Conservation (phyloP, 2,888 invertebrate species). For the Apamea anceps region DNA sequence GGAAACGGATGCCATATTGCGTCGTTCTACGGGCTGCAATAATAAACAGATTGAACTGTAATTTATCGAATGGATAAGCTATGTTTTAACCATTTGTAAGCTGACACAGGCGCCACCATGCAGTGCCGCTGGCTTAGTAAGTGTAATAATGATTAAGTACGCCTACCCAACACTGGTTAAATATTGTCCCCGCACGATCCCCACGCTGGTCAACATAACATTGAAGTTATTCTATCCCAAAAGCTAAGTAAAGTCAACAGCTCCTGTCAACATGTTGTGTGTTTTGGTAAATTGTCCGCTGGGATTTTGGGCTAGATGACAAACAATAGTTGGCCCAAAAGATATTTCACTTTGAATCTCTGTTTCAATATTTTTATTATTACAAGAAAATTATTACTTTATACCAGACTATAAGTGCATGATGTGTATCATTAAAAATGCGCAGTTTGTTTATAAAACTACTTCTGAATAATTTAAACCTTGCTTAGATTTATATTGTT, state of each 20-base stretch:
- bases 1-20: background rate
- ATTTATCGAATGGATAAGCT: background rate
- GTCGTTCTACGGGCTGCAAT: background rate
- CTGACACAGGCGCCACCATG: background rate
- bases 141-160: background rate
- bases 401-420: background rate
- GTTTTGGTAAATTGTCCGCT: slow-evolving; percentile 13
- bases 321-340: slow-evolving; percentile 14
- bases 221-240: slow-evolving; percentile 1
- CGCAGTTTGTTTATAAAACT: background rate
- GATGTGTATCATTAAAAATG: background rate
- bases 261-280: background rate
- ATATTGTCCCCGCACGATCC: background rate
- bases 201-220: background rate
- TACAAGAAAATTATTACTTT: background rate
- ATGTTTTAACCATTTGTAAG: background rate
- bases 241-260: slow-evolving; percentile 30
- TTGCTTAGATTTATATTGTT: too few species aligned
- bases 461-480: background rate
- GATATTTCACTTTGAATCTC: slow-evolving; percentile 5
- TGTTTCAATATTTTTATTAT: background rate
- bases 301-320: slow-evolving; percentile 4
- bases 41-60: background rate
- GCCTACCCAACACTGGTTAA: too few species aligned
- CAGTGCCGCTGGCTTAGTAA: background rate